Conservation (phyloP, 2,797 vertebrate genomes). For the Urophycis tenuis region DNA sequence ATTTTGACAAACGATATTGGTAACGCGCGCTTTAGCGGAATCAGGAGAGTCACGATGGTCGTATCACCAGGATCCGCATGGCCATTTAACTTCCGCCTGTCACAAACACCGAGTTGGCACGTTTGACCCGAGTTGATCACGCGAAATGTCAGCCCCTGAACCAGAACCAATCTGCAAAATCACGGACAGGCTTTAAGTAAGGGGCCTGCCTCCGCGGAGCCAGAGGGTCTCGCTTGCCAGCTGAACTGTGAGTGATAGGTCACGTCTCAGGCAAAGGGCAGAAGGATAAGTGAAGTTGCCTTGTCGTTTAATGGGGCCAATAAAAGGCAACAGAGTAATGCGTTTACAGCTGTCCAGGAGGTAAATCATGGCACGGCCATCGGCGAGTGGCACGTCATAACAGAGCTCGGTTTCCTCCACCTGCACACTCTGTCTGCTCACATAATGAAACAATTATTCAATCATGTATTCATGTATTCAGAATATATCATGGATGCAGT, state of each 20-base stretch:
- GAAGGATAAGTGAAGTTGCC: conserved; percentile 52
- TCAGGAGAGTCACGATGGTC: background rate
- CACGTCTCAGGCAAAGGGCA: conserved; percentile 50
- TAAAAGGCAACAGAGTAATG: conserved; percentile 65
- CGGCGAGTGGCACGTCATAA: conserved; percentile 17
- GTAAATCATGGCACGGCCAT: conserved; percentile 36
- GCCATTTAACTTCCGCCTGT: background rate
- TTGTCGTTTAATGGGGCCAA: conserved; percentile 55
- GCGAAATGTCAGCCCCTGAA: background rate
- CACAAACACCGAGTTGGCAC: background rate
- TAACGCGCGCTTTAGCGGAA: background rate
- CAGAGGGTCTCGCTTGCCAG: background rate
- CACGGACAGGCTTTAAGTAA: background rate
- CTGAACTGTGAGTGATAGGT: conserved; percentile 37
- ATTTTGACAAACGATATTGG: background rate
- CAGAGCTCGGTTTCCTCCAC: conserved; percentile 12
- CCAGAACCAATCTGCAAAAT: conserved; percentile 5
- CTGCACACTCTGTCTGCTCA: conserved; percentile 11
- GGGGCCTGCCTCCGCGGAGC: background rate
- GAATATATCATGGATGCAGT: background rate
- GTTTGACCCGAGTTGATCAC: background rate
- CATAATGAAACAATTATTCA: conserved; percentile 12
- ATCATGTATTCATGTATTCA: background rate
- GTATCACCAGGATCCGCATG: background rate
- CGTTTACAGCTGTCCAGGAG: conserved; percentile 58